Evolutionary conservation across 2,888 invertebrate species (phyloP), one percentile per base, ranked within the genome.

Genomic region (Tenthredo livida): DNA sequence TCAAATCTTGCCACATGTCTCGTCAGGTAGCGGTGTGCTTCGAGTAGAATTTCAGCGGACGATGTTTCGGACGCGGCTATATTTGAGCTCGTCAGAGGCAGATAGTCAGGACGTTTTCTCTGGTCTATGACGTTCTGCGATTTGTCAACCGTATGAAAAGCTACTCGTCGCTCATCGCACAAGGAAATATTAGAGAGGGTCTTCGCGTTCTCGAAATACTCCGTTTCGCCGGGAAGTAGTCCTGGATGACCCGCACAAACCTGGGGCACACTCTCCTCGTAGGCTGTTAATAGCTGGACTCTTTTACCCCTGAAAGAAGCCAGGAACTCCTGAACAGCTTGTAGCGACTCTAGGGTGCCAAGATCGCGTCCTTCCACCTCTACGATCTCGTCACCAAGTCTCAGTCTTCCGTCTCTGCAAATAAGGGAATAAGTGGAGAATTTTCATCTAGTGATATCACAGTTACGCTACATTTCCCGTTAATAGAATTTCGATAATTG

Each of bases 371-470:
- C 98, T 93, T 98, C 98, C 47, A 98, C 97, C 93, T 97, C 97
- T 15, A 98, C 96, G 87, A 98, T 97, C 94, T 98, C 97, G 93
- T 98, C 98, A 17, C 98, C 98, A 85, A 97, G 95, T 89, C 96
- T 95, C 86, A 98, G 94, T 89, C 97, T 95, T 29, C 97, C 97
- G 92, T 97, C 97, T 93, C 97, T 97, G 91, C 85, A 93, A 91
- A 84, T n/a, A 6, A 54, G 29, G 67, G 15, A 29, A 29, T 29
- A 6, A 1, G 17, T 67, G 4, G n/a, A 61, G 33, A 70, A 29
- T 33, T 17, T 15, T 17, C 17, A 17, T n/a, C 54, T n/a, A n/a
- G 3, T n/a, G 10, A 54, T n/a, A n/a, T n/a, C n/a, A n/a, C n/a
- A 37, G 70, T 6, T 37, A 37, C 15, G 70, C 17, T 70, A n/a